Conservation (phyloP, 2,113 vertebrate genomes). For the Laterallus jamaicensis region DNA sequence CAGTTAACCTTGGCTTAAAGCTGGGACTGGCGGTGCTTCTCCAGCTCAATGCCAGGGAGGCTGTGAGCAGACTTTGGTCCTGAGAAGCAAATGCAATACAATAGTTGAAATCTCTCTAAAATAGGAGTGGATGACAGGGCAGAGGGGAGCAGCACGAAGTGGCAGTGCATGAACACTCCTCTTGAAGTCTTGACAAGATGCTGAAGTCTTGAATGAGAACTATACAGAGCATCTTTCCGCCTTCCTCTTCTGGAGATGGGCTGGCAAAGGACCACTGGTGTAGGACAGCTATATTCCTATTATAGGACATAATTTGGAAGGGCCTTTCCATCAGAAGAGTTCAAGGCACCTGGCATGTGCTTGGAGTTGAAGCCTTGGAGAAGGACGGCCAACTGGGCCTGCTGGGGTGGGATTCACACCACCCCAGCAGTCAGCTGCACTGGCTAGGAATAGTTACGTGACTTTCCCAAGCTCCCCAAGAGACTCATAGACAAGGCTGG, state of each 20-base stretch:
- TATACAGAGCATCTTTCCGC: not conserved
- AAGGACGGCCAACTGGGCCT: not conserved
- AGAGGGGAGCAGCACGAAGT: not conserved
- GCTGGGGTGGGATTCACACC: accelerated
- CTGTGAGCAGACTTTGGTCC: not conserved
- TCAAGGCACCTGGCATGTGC: accelerated
- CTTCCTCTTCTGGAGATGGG: not conserved
- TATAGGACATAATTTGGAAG: not conserved
- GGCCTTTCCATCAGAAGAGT: not conserved
- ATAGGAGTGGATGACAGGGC: not conserved
- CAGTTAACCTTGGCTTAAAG: not conserved
- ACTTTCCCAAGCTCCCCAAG: conserved; percentile 48
- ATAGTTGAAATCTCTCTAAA: not conserved
- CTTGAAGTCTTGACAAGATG: not conserved
- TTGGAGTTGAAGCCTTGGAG: not conserved
- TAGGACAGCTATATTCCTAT: not conserved
- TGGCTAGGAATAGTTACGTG: conserved; percentile 6
- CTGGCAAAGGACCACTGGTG: not conserved
- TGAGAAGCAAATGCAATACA: not conserved
- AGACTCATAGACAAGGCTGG: not conserved
- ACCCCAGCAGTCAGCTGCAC: not conserved
- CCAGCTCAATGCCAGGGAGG: not conserved
- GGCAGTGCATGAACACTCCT: not conserved
- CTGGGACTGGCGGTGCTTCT: not conserved
- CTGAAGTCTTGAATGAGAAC: not conserved